These are phyloP conservation scores for Camponotus floridanus DNA, from an alignment of 1,140 invertebrate genomes.

Conservation along the genomic window DNA sequence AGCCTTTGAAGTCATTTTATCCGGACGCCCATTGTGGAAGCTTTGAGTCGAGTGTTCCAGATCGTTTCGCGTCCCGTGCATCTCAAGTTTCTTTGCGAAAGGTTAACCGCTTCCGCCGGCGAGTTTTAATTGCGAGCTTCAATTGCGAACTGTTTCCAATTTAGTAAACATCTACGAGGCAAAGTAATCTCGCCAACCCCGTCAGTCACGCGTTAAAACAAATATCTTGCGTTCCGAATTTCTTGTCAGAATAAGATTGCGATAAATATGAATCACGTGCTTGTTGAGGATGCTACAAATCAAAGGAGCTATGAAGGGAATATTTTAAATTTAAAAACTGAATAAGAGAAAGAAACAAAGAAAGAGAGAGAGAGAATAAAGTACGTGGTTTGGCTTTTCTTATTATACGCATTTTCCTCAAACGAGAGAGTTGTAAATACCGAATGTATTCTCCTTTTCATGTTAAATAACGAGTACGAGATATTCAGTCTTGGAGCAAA, in stretches of 20 bases:
- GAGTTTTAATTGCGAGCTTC: conserved; percentile 61
- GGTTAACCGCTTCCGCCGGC: conserved; percentile 53
- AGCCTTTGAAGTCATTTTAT: conserved; percentile 58
- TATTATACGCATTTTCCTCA: not conserved
- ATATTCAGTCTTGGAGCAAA: not conserved
- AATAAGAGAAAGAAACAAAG: not conserved
- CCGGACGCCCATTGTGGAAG: conserved; percentile 45
- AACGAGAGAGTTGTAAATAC: no score
- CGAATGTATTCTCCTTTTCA: not conserved
- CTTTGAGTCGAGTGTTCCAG: conserved; percentile 46
- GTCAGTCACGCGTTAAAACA: conserved; percentile 6
- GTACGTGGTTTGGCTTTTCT: not conserved
- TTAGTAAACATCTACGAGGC: conserved; percentile 44
- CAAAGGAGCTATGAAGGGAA: not conserved
- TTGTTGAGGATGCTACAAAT: not conserved
- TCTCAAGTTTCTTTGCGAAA: conserved; percentile 61
- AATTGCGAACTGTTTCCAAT: conserved; percentile 57
- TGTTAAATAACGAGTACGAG: not conserved
- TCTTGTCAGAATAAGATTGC: not conserved
- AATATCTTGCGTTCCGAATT: not conserved
- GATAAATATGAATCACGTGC: not conserved
- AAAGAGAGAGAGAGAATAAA: not conserved
- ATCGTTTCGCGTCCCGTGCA: conserved; percentile 56
- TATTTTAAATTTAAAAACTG: not conserved
- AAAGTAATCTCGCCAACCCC: conserved; percentile 15